Evolutionary conservation across 2,113 vertebrate genomes (phyloP).

Genomic region (Erpornis zantholeuca): DNA sequence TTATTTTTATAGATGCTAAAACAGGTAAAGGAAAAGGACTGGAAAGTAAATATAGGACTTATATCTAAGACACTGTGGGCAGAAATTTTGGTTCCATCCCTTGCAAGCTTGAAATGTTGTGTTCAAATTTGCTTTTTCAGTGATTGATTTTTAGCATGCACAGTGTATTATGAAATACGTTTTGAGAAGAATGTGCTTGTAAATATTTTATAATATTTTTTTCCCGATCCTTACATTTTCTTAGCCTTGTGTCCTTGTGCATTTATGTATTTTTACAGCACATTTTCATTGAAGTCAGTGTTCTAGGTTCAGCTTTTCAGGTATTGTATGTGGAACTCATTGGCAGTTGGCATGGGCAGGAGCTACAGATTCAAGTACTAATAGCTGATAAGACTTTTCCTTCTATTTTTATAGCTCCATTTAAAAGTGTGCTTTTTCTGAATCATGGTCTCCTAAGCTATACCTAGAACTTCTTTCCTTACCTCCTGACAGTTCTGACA

Average conservation of each 20-base stretch:
- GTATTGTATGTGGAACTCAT: not conserved
- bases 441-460: not conserved
- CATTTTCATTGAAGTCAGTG: not conserved
- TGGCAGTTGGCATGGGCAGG: not conserved
- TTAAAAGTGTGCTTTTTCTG: not conserved
- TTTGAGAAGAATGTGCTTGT: not conserved
- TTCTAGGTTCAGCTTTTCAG: not conserved
- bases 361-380: not conserved
- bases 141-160: not conserved
- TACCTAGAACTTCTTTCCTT: not conserved
- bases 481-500: not conserved
- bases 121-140: not conserved
- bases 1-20: not conserved
- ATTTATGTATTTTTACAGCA: not conserved
- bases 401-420: slow-evolving; percentile 28
- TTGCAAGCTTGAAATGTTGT: not conserved
- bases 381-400: slow-evolving; percentile 46
- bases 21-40: not conserved
- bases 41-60: not conserved
- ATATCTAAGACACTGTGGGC: not conserved
- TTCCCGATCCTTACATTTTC: not conserved
- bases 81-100: not conserved
- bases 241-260: not conserved
- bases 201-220: not conserved
- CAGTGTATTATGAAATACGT: fast-evolving